Conservation (phyloP, 2,888 invertebrate species). For the Drosophila mimetica region DNA sequence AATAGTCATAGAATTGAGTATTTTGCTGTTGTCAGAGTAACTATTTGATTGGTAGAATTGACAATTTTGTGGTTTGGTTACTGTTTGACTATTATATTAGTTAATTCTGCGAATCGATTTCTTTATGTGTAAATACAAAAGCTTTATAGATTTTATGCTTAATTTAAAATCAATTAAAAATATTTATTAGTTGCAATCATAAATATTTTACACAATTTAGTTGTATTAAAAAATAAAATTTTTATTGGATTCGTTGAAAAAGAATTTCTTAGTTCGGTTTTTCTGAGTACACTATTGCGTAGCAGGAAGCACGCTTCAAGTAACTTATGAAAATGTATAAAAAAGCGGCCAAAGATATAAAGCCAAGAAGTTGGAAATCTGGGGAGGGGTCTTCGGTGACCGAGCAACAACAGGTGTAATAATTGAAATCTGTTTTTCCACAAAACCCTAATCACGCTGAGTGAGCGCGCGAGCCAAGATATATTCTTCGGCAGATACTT, state of each 20-base stretch:
- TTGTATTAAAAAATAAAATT: no score
- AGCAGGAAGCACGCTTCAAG: slow-evolving; percentile 79
- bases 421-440: slow-evolving; percentile 80
- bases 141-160: no score
- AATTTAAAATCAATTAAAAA: no score
- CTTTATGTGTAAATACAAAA: no score
- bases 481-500: slow-evolving; percentile 42
- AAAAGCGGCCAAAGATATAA: slow-evolving; percentile 16
- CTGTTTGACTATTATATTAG: no score
- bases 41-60: no score
- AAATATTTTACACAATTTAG: no score
- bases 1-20: no score
- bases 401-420: slow-evolving; percentile 82
- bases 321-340: slow-evolving; percentile 59
- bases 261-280: background rate
- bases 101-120: no score
- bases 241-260: background rate
- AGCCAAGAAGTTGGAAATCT: slow-evolving; percentile 37
- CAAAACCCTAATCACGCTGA: slow-evolving; percentile 72
- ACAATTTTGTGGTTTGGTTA: no score
- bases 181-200: no score
- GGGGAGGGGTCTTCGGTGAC: slow-evolving; percentile 39
- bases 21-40: no score
- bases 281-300: slow-evolving; percentile 37
- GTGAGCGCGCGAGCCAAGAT: slow-evolving; percentile 60